These are phyloP conservation scores for Mythimna vitellina DNA, from an alignment of 2,888 invertebrate genomes.

Conservation along the genomic window DNA sequence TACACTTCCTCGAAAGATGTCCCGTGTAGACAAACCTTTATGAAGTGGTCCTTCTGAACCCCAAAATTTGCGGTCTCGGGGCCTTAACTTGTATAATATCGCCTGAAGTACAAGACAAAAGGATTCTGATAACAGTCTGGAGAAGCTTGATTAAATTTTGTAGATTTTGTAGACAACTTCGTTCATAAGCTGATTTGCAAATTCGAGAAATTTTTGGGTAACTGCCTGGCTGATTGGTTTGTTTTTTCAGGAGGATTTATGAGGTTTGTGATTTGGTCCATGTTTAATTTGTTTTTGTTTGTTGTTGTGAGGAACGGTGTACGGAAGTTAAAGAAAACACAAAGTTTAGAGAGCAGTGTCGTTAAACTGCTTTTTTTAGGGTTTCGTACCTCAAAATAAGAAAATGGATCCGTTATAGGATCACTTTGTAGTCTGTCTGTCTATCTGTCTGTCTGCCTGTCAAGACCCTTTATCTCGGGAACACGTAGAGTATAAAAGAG, in stretches of 20 bases:
- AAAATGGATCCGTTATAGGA: too few species aligned
- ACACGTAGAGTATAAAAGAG: too few species aligned
- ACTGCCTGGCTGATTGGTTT: slow-evolving; percentile 25
- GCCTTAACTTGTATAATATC: slow-evolving; percentile 41
- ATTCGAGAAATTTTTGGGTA: slow-evolving; percentile 22
- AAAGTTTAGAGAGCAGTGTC: too few species aligned
- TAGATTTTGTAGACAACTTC: slow-evolving; percentile 39
- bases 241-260: slow-evolving; percentile 17
- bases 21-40: neutral
- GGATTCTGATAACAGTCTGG: slow-evolving; percentile 31
- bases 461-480: too few species aligned
- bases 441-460: too few species aligned
- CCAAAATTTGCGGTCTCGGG: slow-evolving; percentile 4
- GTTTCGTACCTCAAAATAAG: too few species aligned
- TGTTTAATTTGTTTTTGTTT: neutral
- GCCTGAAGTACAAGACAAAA: slow-evolving; percentile 23
- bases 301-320: too few species aligned
- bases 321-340: too few species aligned
- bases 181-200: slow-evolving; percentile 33
- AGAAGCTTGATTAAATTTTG: slow-evolving; percentile 53
- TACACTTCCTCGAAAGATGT: too few species aligned
- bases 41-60: slow-evolving; percentile 38
- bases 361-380: too few species aligned
- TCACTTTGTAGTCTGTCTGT: too few species aligned
- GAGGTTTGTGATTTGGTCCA: slow-evolving; percentile 9